Base-by-base conservation (phyloP, 2,113 vertebrate species). In the Psephotus haematonotus region DNA sequence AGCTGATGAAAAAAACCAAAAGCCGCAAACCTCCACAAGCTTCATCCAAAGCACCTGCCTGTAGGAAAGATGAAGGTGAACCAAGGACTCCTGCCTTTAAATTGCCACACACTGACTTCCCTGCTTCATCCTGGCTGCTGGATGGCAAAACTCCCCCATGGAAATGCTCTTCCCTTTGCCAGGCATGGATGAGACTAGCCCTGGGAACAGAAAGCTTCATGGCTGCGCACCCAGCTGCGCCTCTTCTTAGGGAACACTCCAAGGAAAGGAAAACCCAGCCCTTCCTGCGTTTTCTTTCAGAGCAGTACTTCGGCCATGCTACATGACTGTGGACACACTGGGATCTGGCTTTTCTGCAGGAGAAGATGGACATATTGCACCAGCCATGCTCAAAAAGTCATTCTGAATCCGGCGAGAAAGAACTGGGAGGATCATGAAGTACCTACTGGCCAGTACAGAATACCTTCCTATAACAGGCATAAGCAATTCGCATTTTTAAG, bases 321-420 rank as follows among this genome's bases (percentile, higher is more conserved):
- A n/a, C 28, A 24, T 1, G 3, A 39, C 35, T 2, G 3, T 0
- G 2, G 37, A 24, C 0, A 1, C 22, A 15, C 22, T 11, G 18
- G 31, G 28, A 28, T 60, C 37, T 7, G 13, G 16, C 10, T 37
- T n/a, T 44, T 74, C 70, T 27, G 27, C n/a, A 24, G 37, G 22
- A 68, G 10, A 63, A 49, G 28, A 44, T 23, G 28, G 60, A 65
- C 24, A 9, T 6, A n/a, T 1, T 9, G 17, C 41, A 39, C 10
- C 44, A 70, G 31, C 11, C 53, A 49, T 0, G 2, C 57, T 64
- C 53, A 39, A 33, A 57, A 60, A 27, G 18, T 59, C 24, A 41
- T 25, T 55, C 5, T 23, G 22, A 60, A 59, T 16, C 31, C 22
- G 22, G 17, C 6, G 13, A 59, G 64, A 65, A 80, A 50, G 35